These are phyloP conservation scores for Pimpla rufipes DNA, from an alignment of 2,888 invertebrate genomes.

Conservation along the genomic window DNA sequence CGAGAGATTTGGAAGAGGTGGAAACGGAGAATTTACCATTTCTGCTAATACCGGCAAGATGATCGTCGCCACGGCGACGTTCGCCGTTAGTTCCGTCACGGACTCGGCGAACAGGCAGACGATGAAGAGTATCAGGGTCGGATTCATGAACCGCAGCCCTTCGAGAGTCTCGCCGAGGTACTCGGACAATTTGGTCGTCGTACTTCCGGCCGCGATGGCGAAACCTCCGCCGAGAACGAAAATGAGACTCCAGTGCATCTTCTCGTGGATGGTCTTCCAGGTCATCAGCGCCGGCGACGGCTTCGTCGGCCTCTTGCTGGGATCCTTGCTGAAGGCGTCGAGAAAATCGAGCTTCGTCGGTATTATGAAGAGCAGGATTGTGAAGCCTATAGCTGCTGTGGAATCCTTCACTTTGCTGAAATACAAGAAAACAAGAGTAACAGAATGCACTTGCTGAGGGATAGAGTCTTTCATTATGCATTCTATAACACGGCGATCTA, in stretches of 20 bases:
- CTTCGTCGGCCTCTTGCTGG: conserved; percentile 87
- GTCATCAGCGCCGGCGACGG: conserved; percentile 91
- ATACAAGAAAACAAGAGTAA: conserved; percentile 69
- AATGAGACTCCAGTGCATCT: conserved; percentile 96
- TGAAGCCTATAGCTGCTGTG: conserved; percentile 93
- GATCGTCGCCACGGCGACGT: conserved; percentile 96
- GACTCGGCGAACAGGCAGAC: conserved; percentile 92
- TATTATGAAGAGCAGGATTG: conserved; percentile 93
- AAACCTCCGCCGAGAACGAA: conserved; percentile 96
- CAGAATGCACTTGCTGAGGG: not conserved
- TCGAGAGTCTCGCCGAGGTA: conserved; percentile 91
- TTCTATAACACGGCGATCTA: too few relatives aligned
- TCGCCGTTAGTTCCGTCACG: conserved; percentile 95
- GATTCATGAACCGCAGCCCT: conserved; percentile 89
- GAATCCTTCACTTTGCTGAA: conserved; percentile 91
- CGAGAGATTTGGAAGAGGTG: not conserved
- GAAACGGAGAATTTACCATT: conserved; percentile 87
- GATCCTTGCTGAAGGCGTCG: conserved; percentile 88
- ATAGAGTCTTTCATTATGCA: not conserved
- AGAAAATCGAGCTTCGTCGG: conserved; percentile 93
- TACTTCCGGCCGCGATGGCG: conserved; percentile 95
- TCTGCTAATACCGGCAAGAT: conserved; percentile 94
- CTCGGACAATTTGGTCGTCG: conserved; percentile 91
- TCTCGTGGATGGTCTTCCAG: conserved; percentile 94
- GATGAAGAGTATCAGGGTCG: conserved; percentile 90